Evolutionary conservation across 2,797 vertebrate genomes (phyloP).

Genomic region (Serranus cabrilla): DNA sequence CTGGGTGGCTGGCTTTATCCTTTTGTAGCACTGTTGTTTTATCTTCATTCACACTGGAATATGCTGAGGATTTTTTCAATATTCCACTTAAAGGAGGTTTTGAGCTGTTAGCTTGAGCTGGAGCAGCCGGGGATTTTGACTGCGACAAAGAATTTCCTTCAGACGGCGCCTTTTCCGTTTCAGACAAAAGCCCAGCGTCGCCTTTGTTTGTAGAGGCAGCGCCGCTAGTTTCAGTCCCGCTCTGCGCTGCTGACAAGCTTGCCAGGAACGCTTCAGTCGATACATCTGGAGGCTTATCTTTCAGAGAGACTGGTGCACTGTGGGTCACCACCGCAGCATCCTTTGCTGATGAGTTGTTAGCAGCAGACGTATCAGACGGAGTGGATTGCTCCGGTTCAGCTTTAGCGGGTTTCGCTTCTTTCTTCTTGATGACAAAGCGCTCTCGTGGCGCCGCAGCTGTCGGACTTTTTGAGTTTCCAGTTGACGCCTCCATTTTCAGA

Average conservation of each 20-base stretch:
- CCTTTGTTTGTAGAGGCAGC: constrained; percentile 69
- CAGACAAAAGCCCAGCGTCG: constrained; percentile 66
- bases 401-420: constrained; percentile 81
- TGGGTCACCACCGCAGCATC: constrained; percentile 77
- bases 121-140: constrained; percentile 76
- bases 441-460: constrained; percentile 78
- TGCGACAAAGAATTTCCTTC: constrained; percentile 57
- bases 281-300: constrained; percentile 95
- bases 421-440: constrained; percentile 88
- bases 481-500: constrained; percentile 56
- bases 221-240: constrained; percentile 72
- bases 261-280: constrained; percentile 95
- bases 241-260: constrained; percentile 83
- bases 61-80: constrained; percentile 83
- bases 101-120: constrained; percentile 84
- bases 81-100: constrained; percentile 90
- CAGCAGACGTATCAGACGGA: constrained; percentile 53
- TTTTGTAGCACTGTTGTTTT: constrained; percentile 63
- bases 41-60: constrained; percentile 69
- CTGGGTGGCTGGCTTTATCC: constrained; percentile 46
- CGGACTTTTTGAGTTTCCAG: constrained; percentile 78
- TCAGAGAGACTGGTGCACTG: constrained; percentile 86
- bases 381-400: constrained; percentile 63
- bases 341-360: constrained; percentile 52
- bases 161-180: constrained; percentile 66